phyloP scores from a whole-genome alignment of 1,140 invertebrate species.

The Harpegnathos saltator region DNA sequence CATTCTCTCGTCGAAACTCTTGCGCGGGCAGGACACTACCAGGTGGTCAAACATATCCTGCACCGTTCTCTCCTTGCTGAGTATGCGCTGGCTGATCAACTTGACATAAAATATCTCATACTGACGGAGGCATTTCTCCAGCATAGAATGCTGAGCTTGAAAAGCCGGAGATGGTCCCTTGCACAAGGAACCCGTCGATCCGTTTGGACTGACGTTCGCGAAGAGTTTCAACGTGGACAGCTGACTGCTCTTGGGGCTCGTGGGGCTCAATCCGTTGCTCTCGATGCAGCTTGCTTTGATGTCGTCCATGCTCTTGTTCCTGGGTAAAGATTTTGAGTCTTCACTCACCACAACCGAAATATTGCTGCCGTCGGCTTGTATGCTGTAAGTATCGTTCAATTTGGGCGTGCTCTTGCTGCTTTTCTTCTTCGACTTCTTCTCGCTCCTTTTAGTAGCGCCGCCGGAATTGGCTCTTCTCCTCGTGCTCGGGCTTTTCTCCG shows the following conservation, averaged over 20 bases:
- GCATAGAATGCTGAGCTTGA: slow-evolving; percentile 84
- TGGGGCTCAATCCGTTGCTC: slow-evolving; percentile 42
- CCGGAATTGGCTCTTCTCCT: slow-evolving; percentile 83
- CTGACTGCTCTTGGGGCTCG: slow-evolving; percentile 54
- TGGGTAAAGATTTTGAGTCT: slow-evolving; percentile 73
- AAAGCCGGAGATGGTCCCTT: slow-evolving; percentile 78
- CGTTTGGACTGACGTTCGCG: slow-evolving; percentile 62
- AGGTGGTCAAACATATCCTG: slow-evolving; percentile 82
- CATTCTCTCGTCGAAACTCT: slow-evolving; percentile 83
- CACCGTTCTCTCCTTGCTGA: slow-evolving; percentile 82
- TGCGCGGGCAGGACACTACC: slow-evolving; percentile 77
- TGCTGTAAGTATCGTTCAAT: slow-evolving; percentile 78
- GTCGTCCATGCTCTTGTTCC: slow-evolving; percentile 83
- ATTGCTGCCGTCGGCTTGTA: slow-evolving; percentile 72
- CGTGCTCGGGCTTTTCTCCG: slow-evolving; percentile 81
- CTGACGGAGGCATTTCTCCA: slow-evolving; percentile 89
- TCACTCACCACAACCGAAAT: slow-evolving; percentile 80
- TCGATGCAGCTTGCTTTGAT: slow-evolving; percentile 75
- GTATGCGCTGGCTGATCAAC: slow-evolving; percentile 85
- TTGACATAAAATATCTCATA: slow-evolving; percentile 90
- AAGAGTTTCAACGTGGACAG: slow-evolving; percentile 51
- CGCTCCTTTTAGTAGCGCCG: slow-evolving; percentile 79
- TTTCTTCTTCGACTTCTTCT: slow-evolving; percentile 84
- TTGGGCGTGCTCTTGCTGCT: slow-evolving; percentile 82
- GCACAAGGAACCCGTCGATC: slow-evolving; percentile 73